Evolutionary conservation across 2,797 vertebrate species (phyloP), one percentile per base, ranked within the genome.

Genomic region (Taeniopygia guttata): DNA sequence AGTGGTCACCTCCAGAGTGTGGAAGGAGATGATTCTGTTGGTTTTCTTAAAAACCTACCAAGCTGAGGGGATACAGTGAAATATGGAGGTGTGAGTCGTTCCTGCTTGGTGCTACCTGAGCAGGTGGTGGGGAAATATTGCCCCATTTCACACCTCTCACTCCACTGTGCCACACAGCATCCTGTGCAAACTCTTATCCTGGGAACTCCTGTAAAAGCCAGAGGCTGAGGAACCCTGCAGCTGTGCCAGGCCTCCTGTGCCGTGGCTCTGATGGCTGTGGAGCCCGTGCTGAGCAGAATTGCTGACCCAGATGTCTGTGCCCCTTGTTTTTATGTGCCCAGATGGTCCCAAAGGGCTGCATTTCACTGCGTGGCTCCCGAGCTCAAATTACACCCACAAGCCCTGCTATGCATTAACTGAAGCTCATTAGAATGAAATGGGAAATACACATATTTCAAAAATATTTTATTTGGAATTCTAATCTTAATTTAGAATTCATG

Each of bases 401-500:
- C 20, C 1, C 21, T 67, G 68, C n/a, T 25, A 0, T 72, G 64
- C 49, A 29, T 74, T 87, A 77, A 42, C 64, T 77, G 91, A 45
- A 58, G 42, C 77, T 94, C 80, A 74, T 94, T 94, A 83, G 56
- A 91, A 93, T 72, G 70, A 96, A 82, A 89, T 62, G 64, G 77
- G 91, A 87, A 94, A 83, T 62, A 48, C 74, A 74, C 3, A 4
- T 87, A 88, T 94, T 94, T 94, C 77, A 60, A 68, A 88, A 90
- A 68, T 91, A 69, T 86, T 93, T 95, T 87, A 86, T 91, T 95
- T 94, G 48, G 94, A 96, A 93, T 94, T 42, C 80, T 93, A 82
- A 90, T 95, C 91, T 96, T 94, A 93, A 94, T 96, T 94, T 93
- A 87, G 89, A 92, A 96, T 94, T 94, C 91, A 77, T 11, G 21